Evolutionary conservation across 1,140 invertebrate genomes (phyloP), one percentile per base, ranked within the genome.

Genomic region (Lordiphosa stackelbergi): DNA sequence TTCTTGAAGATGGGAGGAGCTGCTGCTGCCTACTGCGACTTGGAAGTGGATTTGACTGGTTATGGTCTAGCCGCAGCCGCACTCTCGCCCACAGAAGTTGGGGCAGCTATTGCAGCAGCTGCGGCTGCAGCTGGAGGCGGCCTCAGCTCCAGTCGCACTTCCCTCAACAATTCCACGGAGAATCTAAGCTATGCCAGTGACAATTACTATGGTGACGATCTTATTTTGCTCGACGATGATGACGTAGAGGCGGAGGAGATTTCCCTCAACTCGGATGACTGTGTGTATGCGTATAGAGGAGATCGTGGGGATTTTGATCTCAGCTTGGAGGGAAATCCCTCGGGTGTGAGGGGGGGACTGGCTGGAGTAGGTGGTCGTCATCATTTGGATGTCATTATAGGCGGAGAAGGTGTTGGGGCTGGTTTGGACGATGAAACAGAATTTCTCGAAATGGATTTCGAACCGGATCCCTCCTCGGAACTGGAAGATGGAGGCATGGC

Each of bases 371-470:
- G 57, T 9, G 64, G 73, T n/a, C 55, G 74, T 7, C 59, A 79
- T 8, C 63, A 66, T 36, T 48, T 79, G 6, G 70, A 79, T n/a
- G 56, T 66, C 24, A 45, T 62, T 2, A 42, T 62, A 10, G 37
- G 66, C 12, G 52, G 68, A 1, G 43, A 28, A n/a, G 53, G 37
- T 13, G 36, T 49, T 35, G 53, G 12, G 19, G 40, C 53, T 24
- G 45, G 47, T n/a, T 41, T 12, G 0, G 85, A 87, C 40, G 85
- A 87, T 53, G 85, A 87, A 13, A 87, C 79, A 5, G 85, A 87
- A 52, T 87, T 87, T 31, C 55, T 87, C 5, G 85, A 87, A 79
- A 87, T 87, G 85, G 85, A 87, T 43, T 87, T 87, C 9, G 85
- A 87, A 10, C 85, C 85, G 5, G 85, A 87, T 52, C 83, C 85